Evolutionary conservation across 1,140 invertebrate species (phyloP).

Genomic region (Cydia strobilella): DNA sequence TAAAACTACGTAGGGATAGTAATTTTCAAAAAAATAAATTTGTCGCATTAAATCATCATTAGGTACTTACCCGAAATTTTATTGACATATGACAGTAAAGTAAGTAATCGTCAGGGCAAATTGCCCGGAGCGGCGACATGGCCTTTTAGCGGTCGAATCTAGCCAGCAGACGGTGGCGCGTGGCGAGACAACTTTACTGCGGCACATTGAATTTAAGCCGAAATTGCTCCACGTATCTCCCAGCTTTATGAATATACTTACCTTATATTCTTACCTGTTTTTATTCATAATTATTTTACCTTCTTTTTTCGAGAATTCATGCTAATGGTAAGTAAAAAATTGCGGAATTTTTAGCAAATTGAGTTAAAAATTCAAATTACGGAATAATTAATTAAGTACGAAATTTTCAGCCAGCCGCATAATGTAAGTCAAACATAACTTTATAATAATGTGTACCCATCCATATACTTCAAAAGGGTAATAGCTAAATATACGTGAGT

Average conservation of each 20-base stretch:
- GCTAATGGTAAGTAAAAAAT: slow-evolving; percentile 3
- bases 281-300: neutral
- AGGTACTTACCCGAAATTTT: no score
- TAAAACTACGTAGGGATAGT: no score
- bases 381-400: slow-evolving; percentile 8
- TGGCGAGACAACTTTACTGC: no score
- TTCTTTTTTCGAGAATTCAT: neutral
- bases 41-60: no score
- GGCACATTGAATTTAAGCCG: no score
- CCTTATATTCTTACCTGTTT: neutral
- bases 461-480: neutral
- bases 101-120: no score
- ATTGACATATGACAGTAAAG: no score
- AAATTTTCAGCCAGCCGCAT: neutral
- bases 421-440: neutral
- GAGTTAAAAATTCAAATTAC: neutral
- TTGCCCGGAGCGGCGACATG: no score
- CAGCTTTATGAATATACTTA: neutral
- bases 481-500: neutral
- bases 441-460: neutral
- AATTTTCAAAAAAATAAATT: no score
- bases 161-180: no score
- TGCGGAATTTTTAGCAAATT: neutral
- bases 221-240: no score
- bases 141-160: no score